Percentiles rank a stretch among this genome's conserved stretches.
Evolutionary conservation across 1,140 invertebrate species (phyloP).

Genomic region (Melanaphis sacchari): DNA sequence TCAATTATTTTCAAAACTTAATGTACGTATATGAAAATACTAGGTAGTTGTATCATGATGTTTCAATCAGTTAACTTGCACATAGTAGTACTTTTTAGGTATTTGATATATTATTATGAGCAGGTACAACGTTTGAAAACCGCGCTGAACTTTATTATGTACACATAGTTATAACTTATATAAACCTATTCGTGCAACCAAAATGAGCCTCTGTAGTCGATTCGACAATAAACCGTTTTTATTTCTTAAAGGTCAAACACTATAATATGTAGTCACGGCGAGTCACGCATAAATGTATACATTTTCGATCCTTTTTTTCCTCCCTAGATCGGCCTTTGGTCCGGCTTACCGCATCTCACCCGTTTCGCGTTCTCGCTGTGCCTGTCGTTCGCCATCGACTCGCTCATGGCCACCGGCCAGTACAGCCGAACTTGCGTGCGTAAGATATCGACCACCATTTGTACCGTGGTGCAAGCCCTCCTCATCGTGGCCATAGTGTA

Average conservation of each 20-base stretch:
- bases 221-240: not conserved
- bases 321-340: slow-evolving; percentile 71
- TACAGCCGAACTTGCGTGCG: slow-evolving; percentile 44
- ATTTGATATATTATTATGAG: no score
- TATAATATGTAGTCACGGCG: not conserved
- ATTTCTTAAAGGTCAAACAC: not conserved
- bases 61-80: no score
- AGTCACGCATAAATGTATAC: no score
- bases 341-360: slow-evolving; percentile 72
- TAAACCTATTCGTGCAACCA: no score
- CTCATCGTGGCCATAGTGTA: slow-evolving; percentile 69
- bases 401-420: slow-evolving; percentile 25
- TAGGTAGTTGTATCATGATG: no score
- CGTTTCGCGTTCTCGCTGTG: slow-evolving; percentile 70
- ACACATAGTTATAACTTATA: no score
- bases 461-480: slow-evolving; percentile 22
- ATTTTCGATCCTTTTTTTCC: not conserved
- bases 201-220: not conserved
- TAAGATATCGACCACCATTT: slow-evolving; percentile 57
- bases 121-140: no score
- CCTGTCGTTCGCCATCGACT: slow-evolving; percentile 61
- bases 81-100: no score
- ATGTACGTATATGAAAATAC: no score
- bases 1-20: not conserved
- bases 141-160: no score